These are phyloP conservation scores for Patella pellucida DNA, from an alignment of 2,888 invertebrate species.

Conservation along the genomic window DNA sequence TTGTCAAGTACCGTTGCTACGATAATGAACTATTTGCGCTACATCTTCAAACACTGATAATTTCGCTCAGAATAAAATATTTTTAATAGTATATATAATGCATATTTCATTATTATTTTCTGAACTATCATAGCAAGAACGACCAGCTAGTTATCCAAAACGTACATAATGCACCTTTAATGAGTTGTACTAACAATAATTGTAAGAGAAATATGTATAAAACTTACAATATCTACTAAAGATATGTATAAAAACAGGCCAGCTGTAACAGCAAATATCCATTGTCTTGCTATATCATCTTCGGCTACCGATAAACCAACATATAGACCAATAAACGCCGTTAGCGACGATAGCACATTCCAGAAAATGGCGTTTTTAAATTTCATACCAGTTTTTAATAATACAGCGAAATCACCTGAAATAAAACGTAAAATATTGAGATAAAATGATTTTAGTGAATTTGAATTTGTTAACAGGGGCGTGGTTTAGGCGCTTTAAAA, in stretches of 20 bases:
- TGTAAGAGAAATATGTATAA: background rate
- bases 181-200: background rate
- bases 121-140: no score
- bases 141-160: no score
- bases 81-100: no score
- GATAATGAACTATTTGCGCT: no score
- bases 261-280: constrained; percentile 72
- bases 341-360: constrained; percentile 72
- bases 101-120: no score
- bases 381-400: constrained; percentile 71
- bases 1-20: no score
- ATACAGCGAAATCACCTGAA: constrained; percentile 72
- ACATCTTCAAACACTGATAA: no score
- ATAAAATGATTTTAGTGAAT: no score
- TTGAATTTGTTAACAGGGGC: no score
- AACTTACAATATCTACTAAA: constrained; percentile 72
- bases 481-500: no score
- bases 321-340: constrained; percentile 72
- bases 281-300: constrained; percentile 57
- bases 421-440: no score
- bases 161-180: background rate
- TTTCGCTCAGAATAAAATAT: no score
- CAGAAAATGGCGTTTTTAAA: constrained; percentile 67
- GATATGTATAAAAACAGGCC: constrained; percentile 74
- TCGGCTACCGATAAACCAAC: constrained; percentile 68